These are phyloP conservation scores for Chlorocebus sabaeus DNA, from an alignment of 2,113 vertebrate species.

Conservation along the genomic window DNA sequence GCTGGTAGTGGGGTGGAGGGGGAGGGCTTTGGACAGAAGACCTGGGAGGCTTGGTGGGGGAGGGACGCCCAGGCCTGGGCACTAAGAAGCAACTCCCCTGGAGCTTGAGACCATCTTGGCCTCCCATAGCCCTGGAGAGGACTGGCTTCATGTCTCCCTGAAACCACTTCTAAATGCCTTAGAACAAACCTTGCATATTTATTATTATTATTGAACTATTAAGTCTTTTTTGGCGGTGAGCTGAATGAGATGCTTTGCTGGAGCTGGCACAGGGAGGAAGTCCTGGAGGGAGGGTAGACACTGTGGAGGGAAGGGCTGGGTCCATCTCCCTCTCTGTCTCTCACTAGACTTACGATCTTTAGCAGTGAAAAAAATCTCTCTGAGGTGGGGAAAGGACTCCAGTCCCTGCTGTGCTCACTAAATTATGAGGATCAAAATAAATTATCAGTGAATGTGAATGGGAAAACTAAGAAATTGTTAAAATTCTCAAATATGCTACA, in stretches of 20 bases:
- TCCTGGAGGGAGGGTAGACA: background rate
- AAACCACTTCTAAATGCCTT: background rate
- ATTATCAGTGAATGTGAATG: background rate
- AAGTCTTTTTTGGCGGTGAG: background rate
- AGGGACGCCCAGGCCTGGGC: background rate
- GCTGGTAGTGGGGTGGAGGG: background rate
- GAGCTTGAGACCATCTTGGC: background rate
- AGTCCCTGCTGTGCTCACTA: background rate
- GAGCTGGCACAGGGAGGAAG: background rate
- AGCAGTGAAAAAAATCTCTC: background rate
- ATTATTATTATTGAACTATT: background rate
- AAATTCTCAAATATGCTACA: background rate
- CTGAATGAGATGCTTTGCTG: background rate
- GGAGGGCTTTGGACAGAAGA: background rate
- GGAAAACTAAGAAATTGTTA: background rate
- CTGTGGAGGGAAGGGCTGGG: background rate
- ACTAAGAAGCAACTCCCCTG: background rate
- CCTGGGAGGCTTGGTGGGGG: background rate
- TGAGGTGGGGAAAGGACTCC: background rate
- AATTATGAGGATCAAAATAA: background rate
- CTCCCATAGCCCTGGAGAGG: background rate
- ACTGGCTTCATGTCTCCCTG: background rate
- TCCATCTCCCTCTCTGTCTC: background rate
- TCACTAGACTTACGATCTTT: background rate
- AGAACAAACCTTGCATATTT: background rate